Evolutionary conservation across 2,797 vertebrate species (phyloP).

Genomic region (Chelmon rostratus): DNA sequence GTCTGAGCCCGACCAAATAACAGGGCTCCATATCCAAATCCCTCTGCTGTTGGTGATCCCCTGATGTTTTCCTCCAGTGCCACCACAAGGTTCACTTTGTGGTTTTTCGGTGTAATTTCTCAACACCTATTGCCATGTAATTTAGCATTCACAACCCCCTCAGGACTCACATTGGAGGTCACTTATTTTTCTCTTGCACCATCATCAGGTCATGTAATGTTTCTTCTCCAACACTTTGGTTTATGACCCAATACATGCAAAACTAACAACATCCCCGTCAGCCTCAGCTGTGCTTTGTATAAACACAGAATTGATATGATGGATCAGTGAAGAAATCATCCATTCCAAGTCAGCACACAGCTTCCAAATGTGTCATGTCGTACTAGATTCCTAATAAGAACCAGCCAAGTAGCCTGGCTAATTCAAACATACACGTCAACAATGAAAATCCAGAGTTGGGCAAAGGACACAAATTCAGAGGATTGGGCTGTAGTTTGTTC

Average conservation of each 20-base stretch:
- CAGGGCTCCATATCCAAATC: too few relatives aligned
- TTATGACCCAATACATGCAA: background rate
- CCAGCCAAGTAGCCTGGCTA: background rate
- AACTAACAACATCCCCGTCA: background rate
- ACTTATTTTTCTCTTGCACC: background rate
- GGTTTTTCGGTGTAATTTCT: background rate
- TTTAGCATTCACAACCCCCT: background rate
- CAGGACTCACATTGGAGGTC: background rate
- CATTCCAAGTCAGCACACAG: background rate
- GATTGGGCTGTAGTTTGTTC: background rate
- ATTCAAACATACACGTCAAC: background rate
- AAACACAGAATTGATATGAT: background rate
- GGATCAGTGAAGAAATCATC: background rate
- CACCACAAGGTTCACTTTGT: background rate
- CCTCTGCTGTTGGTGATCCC: background rate
- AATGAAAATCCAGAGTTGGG: background rate
- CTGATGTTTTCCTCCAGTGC: background rate
- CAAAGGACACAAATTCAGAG: background rate
- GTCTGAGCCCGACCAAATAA: background rate
- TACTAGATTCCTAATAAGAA: background rate
- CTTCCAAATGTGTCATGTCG: slow-evolving; percentile 12
- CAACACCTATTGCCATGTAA: background rate
- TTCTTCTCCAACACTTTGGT: background rate
- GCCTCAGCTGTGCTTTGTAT: background rate
- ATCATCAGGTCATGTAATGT: background rate